Conservation (phyloP, 2,113 vertebrate genomes). For the Callithrix jacchus region DNA sequence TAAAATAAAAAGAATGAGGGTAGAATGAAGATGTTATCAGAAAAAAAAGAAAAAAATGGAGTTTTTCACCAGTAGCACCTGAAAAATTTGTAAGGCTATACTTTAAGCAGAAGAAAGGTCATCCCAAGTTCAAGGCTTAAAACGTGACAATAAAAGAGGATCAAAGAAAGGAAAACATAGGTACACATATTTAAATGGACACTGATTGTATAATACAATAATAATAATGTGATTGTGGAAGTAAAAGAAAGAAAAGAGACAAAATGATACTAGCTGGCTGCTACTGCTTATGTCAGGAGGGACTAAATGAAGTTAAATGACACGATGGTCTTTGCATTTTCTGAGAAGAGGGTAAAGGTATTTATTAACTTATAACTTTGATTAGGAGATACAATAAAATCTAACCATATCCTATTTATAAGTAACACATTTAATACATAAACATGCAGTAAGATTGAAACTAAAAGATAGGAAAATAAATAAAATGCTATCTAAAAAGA, state of each 20-base stretch:
- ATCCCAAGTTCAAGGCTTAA: neutral
- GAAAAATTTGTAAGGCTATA: neutral
- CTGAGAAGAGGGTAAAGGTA: neutral
- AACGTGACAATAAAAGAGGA: neutral
- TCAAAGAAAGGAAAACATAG: neutral
- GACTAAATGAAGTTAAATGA: neutral
- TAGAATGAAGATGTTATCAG: neutral
- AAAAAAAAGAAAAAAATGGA: neutral
- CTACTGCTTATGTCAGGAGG: neutral
- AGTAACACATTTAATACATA: neutral
- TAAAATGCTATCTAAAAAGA: constrained; percentile 9
- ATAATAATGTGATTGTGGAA: neutral
- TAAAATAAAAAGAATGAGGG: neutral
- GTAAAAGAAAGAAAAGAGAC: neutral
- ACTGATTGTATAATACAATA: neutral
- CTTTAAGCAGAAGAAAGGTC: neutral
- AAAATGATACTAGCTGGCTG: neutral
- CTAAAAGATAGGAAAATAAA: neutral
- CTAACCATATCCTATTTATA: neutral
- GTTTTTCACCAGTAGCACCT: neutral
- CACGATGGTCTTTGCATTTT: neutral
- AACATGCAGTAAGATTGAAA: neutral
- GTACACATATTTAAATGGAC: neutral
- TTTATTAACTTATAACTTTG: neutral
- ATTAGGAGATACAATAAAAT: neutral